phyloP scores from a whole-genome alignment of 2,888 invertebrate genomes.

The Tipula vernalis region DNA sequence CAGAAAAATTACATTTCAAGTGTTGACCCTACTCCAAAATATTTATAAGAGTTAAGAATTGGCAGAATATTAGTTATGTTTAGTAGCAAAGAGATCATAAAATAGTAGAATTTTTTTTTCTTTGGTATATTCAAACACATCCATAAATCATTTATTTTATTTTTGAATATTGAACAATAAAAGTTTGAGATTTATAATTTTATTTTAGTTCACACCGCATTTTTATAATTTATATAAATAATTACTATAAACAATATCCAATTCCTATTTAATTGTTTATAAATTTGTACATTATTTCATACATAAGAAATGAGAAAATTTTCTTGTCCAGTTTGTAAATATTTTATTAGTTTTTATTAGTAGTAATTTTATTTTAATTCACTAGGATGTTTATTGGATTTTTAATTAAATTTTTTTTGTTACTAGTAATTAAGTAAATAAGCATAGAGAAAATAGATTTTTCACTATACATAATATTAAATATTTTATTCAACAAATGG shows the following conservation, averaged over 20 bases:
- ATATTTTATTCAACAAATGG: neutral
- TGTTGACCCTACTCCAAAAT: neutral
- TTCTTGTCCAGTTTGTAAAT: neutral
- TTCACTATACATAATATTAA: neutral
- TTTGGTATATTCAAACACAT: neutral
- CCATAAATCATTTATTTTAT: neutral
- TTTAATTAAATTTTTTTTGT: neutral
- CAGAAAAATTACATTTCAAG: slow-evolving; percentile 16
- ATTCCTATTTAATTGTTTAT: neutral
- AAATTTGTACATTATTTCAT: neutral
- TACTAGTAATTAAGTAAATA: neutral
- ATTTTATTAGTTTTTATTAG: neutral
- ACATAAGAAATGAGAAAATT: neutral
- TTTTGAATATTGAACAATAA: neutral
- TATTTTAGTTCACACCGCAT: neutral
- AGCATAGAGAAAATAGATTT: neutral
- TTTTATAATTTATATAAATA: neutral
- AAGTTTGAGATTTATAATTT: neutral
- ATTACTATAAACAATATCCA: neutral
- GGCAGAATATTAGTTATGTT: neutral
- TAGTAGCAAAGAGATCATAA: neutral
- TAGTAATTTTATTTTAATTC: neutral
- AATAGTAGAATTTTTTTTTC: neutral
- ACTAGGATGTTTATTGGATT: neutral
- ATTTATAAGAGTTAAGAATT: neutral